These are phyloP conservation scores for Drosophila bunnanda DNA, from an alignment of 2,888 invertebrate genomes.

Conservation along the genomic window DNA sequence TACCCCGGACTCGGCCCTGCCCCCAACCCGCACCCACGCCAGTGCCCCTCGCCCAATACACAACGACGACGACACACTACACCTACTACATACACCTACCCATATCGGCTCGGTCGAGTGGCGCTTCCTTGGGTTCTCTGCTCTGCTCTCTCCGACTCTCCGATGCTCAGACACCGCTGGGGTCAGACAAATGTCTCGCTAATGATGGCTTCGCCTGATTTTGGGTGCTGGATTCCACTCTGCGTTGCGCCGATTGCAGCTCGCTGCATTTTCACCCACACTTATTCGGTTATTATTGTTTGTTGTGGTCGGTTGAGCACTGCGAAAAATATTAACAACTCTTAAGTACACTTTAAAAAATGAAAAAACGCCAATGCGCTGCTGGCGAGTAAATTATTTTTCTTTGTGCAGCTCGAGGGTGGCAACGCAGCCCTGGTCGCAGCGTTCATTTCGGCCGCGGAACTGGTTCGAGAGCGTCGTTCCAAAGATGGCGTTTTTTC, in stretches of 20 bases:
- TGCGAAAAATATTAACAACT: slow-evolving; percentile 72
- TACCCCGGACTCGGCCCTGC: slow-evolving; percentile 28
- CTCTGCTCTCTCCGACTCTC: slow-evolving; percentile 34
- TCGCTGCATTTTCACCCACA: slow-evolving; percentile 47
- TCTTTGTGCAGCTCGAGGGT: slow-evolving; percentile 46
- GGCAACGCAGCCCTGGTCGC: slow-evolving; percentile 44
- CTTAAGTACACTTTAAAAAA: slow-evolving; percentile 48
- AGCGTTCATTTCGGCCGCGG: slow-evolving; percentile 22
- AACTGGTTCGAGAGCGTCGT: slow-evolving; percentile 24
- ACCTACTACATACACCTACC: slow-evolving; percentile 31
- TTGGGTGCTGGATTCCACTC: slow-evolving; percentile 33
- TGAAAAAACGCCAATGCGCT: slow-evolving; percentile 40
- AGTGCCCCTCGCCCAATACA: slow-evolving; percentile 13
- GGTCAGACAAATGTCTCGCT: slow-evolving; percentile 41
- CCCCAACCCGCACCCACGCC: slow-evolving; percentile 19
- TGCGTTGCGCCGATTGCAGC: slow-evolving; percentile 35
- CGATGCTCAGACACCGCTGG: slow-evolving; percentile 42
- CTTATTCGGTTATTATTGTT: slow-evolving; percentile 53
- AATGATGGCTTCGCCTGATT: slow-evolving; percentile 38
- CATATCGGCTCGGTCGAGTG: slow-evolving; percentile 33
- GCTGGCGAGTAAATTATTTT: slow-evolving; percentile 48
- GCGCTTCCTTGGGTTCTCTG: slow-evolving; percentile 41
- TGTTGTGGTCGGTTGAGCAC: slow-evolving; percentile 73
- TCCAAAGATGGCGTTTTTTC: slow-evolving; percentile 3
- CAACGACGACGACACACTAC: slow-evolving; percentile 15